Conservation (phyloP, 2,888 invertebrate species). For the Hydrotaea cyrtoneurina region DNA sequence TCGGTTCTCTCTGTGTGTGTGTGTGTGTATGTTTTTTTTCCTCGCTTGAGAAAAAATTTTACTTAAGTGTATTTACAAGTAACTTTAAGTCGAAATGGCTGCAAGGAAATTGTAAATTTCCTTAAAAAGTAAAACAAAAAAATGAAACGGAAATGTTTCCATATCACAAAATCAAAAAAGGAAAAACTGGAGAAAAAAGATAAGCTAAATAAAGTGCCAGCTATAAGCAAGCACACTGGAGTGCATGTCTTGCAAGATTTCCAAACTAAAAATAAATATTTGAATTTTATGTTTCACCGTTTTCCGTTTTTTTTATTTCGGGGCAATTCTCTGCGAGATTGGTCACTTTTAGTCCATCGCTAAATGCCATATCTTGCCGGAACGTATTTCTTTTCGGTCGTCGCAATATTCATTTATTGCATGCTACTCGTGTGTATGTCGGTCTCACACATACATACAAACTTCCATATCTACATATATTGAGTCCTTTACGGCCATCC, state of each 20-base stretch:
- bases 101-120: conserved; percentile 66
- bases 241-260: conserved; percentile 51
- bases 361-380: conserved; percentile 11
- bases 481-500: background rate
- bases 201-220: background rate
- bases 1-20: conserved; percentile 22
- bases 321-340: background rate
- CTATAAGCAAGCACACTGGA: conserved; percentile 23
- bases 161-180: too few species aligned
- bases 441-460: background rate
- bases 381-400: background rate
- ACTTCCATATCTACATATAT: background rate
- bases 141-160: conserved; percentile 30
- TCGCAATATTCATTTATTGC: conserved; percentile 23
- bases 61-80: conserved; percentile 64
- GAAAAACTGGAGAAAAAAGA: conserved; percentile 41
- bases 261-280: background rate
- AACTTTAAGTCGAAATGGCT: conserved; percentile 63
- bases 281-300: conserved; percentile 18
- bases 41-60: conserved; percentile 22
- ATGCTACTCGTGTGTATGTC: background rate
- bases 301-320: background rate
- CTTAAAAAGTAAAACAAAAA: conserved; percentile 51
- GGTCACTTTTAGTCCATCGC: conserved; percentile 14
- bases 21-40: too few species aligned